These are phyloP conservation scores for Rhagophthalmus giganteus DNA, from an alignment of 2,888 invertebrate genomes.

Conservation along the genomic window DNA sequence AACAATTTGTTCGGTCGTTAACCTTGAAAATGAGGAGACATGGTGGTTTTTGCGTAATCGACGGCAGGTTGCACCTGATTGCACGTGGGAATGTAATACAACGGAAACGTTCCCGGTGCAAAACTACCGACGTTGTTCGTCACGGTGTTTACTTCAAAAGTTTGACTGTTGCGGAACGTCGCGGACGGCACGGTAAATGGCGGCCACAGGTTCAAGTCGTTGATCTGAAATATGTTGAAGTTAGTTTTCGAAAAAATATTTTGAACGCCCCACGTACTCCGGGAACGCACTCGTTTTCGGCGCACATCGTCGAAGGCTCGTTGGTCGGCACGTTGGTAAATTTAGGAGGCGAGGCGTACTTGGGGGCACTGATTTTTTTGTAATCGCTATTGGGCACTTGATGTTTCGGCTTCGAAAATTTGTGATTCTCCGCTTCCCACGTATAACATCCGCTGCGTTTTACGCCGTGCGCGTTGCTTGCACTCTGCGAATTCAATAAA, in stretches of 20 bases:
- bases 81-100: conserved; percentile 65
- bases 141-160: conserved; percentile 42
- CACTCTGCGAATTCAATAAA: no score
- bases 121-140: no score
- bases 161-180: conserved; percentile 48
- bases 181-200: conserved; percentile 61
- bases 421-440: conserved; percentile 63
- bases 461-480: conserved; percentile 56
- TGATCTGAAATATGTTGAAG: conserved; percentile 45
- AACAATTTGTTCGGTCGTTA: background rate
- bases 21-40: conserved; percentile 36
- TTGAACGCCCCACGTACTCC: no score
- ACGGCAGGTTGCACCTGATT: conserved; percentile 42
- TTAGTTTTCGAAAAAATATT: no score
- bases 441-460: conserved; percentile 67
- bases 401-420: conserved; percentile 60
- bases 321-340: no score
- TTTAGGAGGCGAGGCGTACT: no score
- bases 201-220: conserved; percentile 63
- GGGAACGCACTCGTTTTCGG: no score
- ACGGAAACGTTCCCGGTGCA: conserved; percentile 57
- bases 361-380: no score
- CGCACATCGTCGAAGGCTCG: no score
- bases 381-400: no score
- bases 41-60: conserved; percentile 42